Evolutionary conservation across 2,797 vertebrate genomes (phyloP).

Genomic region (Caiman crocodilus): DNA sequence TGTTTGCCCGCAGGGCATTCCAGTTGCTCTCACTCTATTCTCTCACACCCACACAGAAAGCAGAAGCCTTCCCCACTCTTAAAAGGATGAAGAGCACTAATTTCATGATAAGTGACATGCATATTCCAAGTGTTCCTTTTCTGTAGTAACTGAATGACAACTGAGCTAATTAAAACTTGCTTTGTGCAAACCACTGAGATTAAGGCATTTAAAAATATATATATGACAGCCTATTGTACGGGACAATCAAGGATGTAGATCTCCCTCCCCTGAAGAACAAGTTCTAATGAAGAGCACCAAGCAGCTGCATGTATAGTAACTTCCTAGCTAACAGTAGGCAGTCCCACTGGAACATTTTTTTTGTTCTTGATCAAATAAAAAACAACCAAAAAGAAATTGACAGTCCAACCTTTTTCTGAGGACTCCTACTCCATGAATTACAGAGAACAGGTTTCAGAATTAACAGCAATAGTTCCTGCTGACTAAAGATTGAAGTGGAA

Average conservation of each 20-base stretch:
- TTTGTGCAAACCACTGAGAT: not conserved
- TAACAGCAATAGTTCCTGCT: not conserved
- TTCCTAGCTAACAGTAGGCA: not conserved
- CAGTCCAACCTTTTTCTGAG: not conserved
- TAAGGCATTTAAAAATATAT: not conserved
- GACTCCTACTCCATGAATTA: not conserved
- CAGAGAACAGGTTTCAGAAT: not conserved
- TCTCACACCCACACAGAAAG: not conserved
- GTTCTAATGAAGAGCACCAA: not conserved
- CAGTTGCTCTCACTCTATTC: not conserved
- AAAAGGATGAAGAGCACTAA: not conserved
- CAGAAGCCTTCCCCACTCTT: not conserved
- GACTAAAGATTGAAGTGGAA: not conserved
- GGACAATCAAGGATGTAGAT: fast-evolving
- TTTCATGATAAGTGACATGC: not conserved
- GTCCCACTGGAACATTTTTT: not conserved
- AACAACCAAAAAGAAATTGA: not conserved
- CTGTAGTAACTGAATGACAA: not conserved
- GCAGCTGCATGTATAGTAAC: not conserved
- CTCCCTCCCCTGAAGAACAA: not conserved
- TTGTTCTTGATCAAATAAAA: not conserved
- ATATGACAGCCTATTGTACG: fast-evolving
- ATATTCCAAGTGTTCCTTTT: not conserved
- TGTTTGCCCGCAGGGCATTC: not conserved
- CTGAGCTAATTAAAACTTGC: not conserved